Conservation (phyloP, 2,888 invertebrate species). For the Cheilosia urbana region DNA sequence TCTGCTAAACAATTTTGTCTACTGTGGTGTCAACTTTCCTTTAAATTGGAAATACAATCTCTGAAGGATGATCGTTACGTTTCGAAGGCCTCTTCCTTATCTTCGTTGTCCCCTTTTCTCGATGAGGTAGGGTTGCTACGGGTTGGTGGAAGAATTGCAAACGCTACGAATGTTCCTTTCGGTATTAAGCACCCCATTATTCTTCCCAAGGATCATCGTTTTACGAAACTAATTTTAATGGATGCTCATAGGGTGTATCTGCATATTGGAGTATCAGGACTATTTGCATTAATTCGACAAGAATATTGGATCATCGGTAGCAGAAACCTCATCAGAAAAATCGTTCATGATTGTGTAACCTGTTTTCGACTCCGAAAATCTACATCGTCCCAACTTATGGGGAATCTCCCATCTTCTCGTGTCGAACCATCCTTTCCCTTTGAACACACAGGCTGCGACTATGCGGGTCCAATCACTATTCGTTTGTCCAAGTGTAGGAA, state of each 20-base stretch:
- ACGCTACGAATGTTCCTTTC: background rate
- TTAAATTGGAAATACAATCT: too few relatives aligned
- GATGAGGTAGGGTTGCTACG: too few relatives aligned
- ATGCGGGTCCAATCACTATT: background rate
- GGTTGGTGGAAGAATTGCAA: too few relatives aligned
- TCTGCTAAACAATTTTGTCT: too few relatives aligned
- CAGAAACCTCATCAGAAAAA: background rate
- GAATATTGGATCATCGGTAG: background rate
- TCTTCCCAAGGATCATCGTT: background rate
- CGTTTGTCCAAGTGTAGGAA: background rate
- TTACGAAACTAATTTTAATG: background rate
- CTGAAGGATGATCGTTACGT: too few relatives aligned
- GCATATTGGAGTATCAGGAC: background rate
- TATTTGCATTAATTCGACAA: background rate
- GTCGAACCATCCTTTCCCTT: background rate
- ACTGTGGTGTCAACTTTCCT: too few relatives aligned
- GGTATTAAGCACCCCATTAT: background rate
- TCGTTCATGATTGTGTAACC: background rate
- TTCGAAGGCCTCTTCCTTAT: too few relatives aligned
- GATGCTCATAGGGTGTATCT: background rate
- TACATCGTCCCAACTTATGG: background rate
- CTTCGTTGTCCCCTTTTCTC: too few relatives aligned
- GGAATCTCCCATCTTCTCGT: background rate
- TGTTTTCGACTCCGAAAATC: background rate
- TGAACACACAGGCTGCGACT: background rate